Conservation (phyloP, 2,797 vertebrate species). For the Sebastolobus altivelis region DNA sequence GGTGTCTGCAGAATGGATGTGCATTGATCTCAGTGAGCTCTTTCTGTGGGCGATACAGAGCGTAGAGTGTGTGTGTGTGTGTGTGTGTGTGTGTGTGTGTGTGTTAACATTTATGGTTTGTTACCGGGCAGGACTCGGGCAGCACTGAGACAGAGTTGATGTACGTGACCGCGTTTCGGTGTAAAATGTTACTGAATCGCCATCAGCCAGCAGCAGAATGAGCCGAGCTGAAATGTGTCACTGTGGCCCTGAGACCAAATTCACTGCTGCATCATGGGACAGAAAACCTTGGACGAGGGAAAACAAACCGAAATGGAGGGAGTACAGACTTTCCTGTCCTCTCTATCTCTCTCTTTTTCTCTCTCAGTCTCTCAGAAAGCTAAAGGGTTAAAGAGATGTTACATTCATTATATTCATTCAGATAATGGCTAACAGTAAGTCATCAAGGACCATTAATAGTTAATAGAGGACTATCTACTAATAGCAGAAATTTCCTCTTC, state of each 20-base stretch:
- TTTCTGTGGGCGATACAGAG: conserved; percentile 34
- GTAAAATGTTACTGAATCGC: conserved; percentile 53
- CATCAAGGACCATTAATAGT: conserved; percentile 75
- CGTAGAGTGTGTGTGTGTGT: conserved; percentile 20
- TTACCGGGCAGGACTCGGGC: conserved; percentile 33
- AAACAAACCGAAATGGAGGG: neutral
- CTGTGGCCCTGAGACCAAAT: conserved; percentile 57
- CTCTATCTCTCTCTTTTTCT: conserved; percentile 36
- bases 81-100: conserved; percentile 12
- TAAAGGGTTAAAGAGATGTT: conserved; percentile 71
- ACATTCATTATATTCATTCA: conserved; percentile 75
- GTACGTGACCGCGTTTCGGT: conserved; percentile 49
- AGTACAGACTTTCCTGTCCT: conserved; percentile 20
- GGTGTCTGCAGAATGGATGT: conserved; percentile 65
- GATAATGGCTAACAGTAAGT: conserved; percentile 74
- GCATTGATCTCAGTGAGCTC: conserved; percentile 62
- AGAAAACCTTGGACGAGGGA: conserved; percentile 19
- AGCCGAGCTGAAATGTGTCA: conserved; percentile 45
- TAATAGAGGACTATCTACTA: conserved; percentile 78
- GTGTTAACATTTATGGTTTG: conserved; percentile 56
- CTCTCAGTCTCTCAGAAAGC: conserved; percentile 48
- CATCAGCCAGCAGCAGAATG: conserved; percentile 48
- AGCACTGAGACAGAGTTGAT: conserved; percentile 49
- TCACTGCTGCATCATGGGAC: conserved; percentile 46
- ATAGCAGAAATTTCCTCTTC: conserved; percentile 78